Evolutionary conservation across 2,797 vertebrate species (phyloP), one percentile per base, ranked within the genome.

Genomic region (Ceyx erithaca): DNA sequence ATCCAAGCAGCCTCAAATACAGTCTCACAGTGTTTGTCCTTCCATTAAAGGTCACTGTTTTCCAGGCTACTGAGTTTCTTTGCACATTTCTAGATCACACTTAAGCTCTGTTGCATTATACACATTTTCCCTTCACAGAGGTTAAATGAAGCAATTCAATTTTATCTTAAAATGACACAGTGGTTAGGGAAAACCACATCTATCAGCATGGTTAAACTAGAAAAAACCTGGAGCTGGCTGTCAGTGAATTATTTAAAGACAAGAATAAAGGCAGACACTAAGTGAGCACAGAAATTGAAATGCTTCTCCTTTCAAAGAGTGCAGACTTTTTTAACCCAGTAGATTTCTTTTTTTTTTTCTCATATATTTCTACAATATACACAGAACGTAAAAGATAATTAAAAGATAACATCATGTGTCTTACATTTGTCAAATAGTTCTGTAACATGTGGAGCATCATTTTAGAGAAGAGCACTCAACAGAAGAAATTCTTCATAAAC

Each of bases 201-300:
- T 93, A 93, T 95, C 89, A 91, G 92, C 80, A 83, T 12, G 25
- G 67, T 61, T 95, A 91, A 92, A 77, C 59, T 87, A 73, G 59
- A 92, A 83, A 80, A 95, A 94, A 87, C 83, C 73, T 91, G 89
- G 77, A 95, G 93, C 82, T 95, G 66, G 66, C 72, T 89, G 77
- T 58, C 89, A 86, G 55, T 95, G 81, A 95, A 94, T 93, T 95
- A 95, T 95, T 96, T 89, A 95, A 73, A 73, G 54, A 80, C 26
- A 89, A 89, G 58, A 92, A 78, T 76, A 85, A 92, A 62, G 35
- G 72, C 72, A 92, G 49, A 57, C 28, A 89, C 84, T 37, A 45
- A 90, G 52, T 3, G 13, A 92, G 23, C 41, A 93, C 49, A 66
- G 57, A 81, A 88, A 77, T 48, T 14, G 57, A 94, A 91, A 86